Evolutionary conservation across 2,797 vertebrate genomes (phyloP).

Genomic region (Eospalax fontanierii): DNA sequence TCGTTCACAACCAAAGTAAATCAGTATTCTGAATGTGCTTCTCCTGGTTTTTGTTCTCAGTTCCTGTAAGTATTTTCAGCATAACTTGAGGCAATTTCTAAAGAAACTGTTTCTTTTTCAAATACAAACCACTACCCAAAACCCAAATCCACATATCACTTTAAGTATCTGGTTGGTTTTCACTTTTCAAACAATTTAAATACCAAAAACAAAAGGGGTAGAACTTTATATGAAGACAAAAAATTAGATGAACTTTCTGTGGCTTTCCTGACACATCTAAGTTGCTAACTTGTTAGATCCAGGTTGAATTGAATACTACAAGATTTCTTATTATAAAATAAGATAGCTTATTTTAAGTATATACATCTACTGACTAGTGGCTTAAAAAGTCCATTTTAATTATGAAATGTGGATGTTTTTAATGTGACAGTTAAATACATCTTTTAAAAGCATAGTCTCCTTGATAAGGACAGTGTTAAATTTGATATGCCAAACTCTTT

Average conservation of each 20-base stretch:
- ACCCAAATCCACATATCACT: conserved; percentile 82
- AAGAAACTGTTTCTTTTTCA: conserved; percentile 84
- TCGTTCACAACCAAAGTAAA: conserved; percentile 87
- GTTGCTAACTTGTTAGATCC: conserved; percentile 70
- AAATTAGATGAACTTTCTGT: conserved; percentile 86
- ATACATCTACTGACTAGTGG: conserved; percentile 64
- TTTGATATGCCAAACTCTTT: conserved; percentile 67
- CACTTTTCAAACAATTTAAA: conserved; percentile 87
- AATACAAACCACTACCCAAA: conserved; percentile 86
- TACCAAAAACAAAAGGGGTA: conserved; percentile 79
- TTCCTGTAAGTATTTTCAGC: conserved; percentile 87
- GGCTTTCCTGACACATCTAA: conserved; percentile 64
- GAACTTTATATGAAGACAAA: conserved; percentile 71
- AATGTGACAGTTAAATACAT: conserved; percentile 88
- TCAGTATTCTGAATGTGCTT: conserved; percentile 88
- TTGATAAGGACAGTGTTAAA: conserved; percentile 83
- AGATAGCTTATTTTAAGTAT: background rate
- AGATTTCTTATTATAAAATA: conserved; percentile 63
- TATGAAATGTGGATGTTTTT: conserved; percentile 72
- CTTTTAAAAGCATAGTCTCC: conserved; percentile 88
- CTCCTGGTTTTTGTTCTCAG: conserved; percentile 86
- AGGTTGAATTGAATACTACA: conserved; percentile 61
- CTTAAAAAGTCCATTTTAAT: conserved; percentile 75
- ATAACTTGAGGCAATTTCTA: conserved; percentile 79
- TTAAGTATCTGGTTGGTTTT: conserved; percentile 85